Evolutionary conservation across 2,113 vertebrate genomes (phyloP), one percentile per base, ranked within the genome.

Genomic region (Rhea americana): DNA sequence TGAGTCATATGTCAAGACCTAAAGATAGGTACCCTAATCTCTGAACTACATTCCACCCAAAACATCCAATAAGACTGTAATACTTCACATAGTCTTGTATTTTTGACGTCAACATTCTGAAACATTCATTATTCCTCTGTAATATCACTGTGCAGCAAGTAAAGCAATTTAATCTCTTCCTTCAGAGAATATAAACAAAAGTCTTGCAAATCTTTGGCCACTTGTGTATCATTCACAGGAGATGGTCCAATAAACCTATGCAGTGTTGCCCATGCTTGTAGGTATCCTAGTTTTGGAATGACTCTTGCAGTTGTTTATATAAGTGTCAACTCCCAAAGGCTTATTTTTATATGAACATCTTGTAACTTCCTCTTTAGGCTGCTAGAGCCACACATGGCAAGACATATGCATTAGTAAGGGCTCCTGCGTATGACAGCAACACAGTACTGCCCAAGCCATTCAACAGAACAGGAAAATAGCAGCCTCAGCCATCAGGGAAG

Each of bases 351-450:
- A 43, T 74, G 32, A 45, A 0, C 21, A 24, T 50, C 35, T 85
- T 83, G 11, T 76, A 2, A 5, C 76, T 88, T 89, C 21, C 1
- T 2, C 59, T 67, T 58, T 20, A 89, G 59, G 45, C 58, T 86
- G 43, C 67, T 24, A 56, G 20, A 70, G 56, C 35, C 37, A 59
- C 20, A 19, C 22, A 13, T 5, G 51, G 65, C 45, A 37, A 59
- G 32, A 25, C 0, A 0, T 2, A 11, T 16, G 21, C 59, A 15
- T 24, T 37, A 20, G 1, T 3, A 58, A 59, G 85, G 35, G 25
- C 47, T 48, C 55, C 17, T 45, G 45, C n/a, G 41, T 24, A 4
- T 7, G 39, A 59, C 72, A n/a, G 55, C 30, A 51, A 13, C 9
- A n/a, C 12, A 43, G 53, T 3, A 25, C 26, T 37, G 25, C 25